Conservation (phyloP, 2,797 vertebrate species). For the Coilia nasus region DNA sequence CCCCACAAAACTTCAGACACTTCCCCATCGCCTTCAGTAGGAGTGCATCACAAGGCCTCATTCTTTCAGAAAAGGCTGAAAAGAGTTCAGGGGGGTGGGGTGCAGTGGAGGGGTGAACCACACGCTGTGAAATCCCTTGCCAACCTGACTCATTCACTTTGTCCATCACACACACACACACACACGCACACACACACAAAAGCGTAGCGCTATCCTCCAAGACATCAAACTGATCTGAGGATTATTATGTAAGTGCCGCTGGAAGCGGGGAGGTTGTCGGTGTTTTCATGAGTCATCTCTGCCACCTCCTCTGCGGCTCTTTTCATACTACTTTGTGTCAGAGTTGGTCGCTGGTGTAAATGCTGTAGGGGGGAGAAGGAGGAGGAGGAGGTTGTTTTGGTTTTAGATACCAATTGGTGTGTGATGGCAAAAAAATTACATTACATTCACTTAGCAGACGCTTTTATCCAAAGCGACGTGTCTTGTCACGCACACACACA, state of each 20-base stretch:
- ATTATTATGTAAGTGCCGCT: not conserved
- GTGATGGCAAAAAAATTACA: no score
- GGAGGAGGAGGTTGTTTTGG: no score
- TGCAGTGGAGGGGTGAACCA: not conserved
- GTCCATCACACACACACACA: no score
- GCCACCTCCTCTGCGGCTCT: not conserved
- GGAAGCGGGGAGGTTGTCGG: not conserved
- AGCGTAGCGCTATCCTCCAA: not conserved
- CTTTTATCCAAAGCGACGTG: no score
- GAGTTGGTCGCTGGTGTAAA: no score
- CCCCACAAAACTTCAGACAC: not conserved
- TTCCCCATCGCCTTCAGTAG: not conserved
- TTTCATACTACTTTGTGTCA: no score
- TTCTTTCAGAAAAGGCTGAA: not conserved
- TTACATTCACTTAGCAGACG: constrained; percentile 12
- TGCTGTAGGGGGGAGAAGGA: no score
- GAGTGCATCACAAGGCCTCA: not conserved
- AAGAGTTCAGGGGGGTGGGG: not conserved
- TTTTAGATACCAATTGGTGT: no score
- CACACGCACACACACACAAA: not conserved
- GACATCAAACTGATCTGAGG: not conserved
- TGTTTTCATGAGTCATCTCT: not conserved
- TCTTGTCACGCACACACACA: constrained; percentile 30
- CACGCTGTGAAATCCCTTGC: constrained; percentile 16
- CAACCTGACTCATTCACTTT: not conserved